phyloP scores from a whole-genome alignment of 1,140 invertebrate species.

The Drosophila kepulauana region DNA sequence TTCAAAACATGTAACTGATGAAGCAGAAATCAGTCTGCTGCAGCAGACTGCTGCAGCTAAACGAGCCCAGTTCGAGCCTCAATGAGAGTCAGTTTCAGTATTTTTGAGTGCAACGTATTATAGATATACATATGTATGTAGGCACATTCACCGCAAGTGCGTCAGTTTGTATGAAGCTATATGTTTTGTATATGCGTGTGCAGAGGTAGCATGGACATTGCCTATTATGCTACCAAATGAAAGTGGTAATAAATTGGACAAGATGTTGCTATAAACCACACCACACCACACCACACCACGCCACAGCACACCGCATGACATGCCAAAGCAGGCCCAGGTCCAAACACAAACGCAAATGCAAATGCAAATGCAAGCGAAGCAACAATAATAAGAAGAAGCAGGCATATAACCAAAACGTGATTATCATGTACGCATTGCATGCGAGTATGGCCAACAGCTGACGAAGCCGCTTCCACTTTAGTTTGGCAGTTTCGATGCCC shows the following conservation, averaged over 20 bases:
- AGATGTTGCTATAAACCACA: slow-evolving; percentile 84
- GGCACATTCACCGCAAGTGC: slow-evolving; percentile 61
- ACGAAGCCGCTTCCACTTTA: slow-evolving; percentile 50
- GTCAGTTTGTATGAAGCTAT: slow-evolving; percentile 1
- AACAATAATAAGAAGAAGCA: slow-evolving; percentile 42
- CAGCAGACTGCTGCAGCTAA: neutral
- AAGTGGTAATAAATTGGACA: slow-evolving; percentile 85
- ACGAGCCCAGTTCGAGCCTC: slow-evolving; percentile 32
- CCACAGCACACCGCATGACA: slow-evolving; percentile 20
- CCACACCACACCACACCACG: slow-evolving; percentile 28
- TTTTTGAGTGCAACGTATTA: slow-evolving; percentile 79
- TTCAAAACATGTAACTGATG: slow-evolving; percentile 84
- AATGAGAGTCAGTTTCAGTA: slow-evolving; percentile 53
- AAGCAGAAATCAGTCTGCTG: slow-evolving; percentile 70
- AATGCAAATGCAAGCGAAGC: slow-evolving; percentile 53
- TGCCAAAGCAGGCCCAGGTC: slow-evolving; percentile 41
- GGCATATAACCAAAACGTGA: slow-evolving; percentile 57
- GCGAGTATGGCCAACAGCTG: slow-evolving; percentile 66
- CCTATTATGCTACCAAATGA: slow-evolving; percentile 83
- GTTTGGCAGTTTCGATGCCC: slow-evolving; percentile 33
- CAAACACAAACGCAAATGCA: slow-evolving; percentile 70
- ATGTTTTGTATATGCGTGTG: slow-evolving; percentile 11
- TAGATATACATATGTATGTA: slow-evolving; percentile 50
- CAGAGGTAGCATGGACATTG: slow-evolving; percentile 54
- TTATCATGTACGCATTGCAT: slow-evolving; percentile 75